Evolutionary conservation across 2,797 vertebrate genomes (phyloP).

Genomic region (Bryconaethiops microstoma): DNA sequence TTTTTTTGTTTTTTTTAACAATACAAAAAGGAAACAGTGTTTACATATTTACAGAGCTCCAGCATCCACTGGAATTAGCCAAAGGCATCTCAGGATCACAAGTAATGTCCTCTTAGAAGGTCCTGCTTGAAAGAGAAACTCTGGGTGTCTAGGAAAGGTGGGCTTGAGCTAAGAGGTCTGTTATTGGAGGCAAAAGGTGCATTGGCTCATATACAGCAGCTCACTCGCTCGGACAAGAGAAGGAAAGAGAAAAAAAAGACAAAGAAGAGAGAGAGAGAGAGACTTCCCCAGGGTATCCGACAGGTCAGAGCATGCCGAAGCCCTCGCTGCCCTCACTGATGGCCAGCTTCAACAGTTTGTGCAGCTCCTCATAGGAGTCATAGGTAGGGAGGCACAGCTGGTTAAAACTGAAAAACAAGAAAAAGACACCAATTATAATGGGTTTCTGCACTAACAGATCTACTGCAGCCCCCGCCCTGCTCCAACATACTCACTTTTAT

Average conservation of each 20-base stretch:
- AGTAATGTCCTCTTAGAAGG: slow-evolving; percentile 35
- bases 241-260: slow-evolving; percentile 1
- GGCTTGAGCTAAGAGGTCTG: slow-evolving; percentile 30
- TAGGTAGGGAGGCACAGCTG: slow-evolving; percentile 99
- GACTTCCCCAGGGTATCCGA: slow-evolving; percentile 23
- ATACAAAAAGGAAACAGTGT: slow-evolving; percentile 40
- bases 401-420: slow-evolving; percentile 87
- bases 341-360: slow-evolving; percentile 98
- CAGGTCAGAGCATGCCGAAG: slow-evolving; percentile 95
- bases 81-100: slow-evolving; percentile 53
- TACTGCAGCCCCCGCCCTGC: not conserved
- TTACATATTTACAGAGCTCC: slow-evolving; percentile 69
- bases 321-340: slow-evolving; percentile 99
- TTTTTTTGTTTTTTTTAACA: slow-evolving; percentile 32
- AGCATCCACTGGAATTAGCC: slow-evolving; percentile 49
- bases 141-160: slow-evolving; percentile 23
- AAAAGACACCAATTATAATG: not conserved
- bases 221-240: slow-evolving; percentile 22
- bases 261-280: not conserved
- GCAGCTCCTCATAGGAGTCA: slow-evolving; percentile 98
- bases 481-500: too few relatives aligned
- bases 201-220: slow-evolving; percentile 45
- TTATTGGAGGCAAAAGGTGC: slow-evolving; percentile 42
- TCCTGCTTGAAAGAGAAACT: slow-evolving; percentile 40
- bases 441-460: not conserved